Conservation (phyloP, 1,140 invertebrate genomes). For the Notospermus geniculatus region DNA sequence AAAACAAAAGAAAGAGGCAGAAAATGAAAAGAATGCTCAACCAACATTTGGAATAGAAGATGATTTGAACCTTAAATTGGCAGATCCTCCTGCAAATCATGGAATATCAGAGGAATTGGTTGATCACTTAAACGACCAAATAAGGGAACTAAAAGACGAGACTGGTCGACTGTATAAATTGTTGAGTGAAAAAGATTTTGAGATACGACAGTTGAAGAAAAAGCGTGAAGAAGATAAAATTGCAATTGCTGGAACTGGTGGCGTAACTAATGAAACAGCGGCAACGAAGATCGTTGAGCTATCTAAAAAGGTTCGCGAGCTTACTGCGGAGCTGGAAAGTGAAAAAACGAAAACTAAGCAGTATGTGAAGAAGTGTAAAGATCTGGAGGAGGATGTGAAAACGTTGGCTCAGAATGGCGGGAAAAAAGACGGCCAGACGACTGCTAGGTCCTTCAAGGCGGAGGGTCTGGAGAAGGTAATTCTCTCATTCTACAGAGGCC, state of each 20-base stretch:
- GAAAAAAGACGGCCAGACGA: not conserved
- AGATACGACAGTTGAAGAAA: constrained; percentile 51
- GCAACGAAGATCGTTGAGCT: constrained; percentile 55
- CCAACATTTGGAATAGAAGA: constrained; percentile 42
- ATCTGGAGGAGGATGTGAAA: constrained; percentile 46
- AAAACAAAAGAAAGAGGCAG: constrained; percentile 30
- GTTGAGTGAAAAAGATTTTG: constrained; percentile 54
- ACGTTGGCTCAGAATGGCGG: not conserved
- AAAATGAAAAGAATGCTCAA: constrained; percentile 16
- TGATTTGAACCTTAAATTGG: constrained; percentile 37
- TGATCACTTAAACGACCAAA: constrained; percentile 46
- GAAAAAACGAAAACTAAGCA: constrained; percentile 51
- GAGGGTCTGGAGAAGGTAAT: too few species aligned
- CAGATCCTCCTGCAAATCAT: constrained; percentile 29
- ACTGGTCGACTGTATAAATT: constrained; percentile 53
- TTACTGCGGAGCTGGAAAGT: constrained; percentile 50
- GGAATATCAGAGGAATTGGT: constrained; percentile 46
- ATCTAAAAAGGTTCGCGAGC: constrained; percentile 53
- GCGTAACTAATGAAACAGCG: constrained; percentile 50
- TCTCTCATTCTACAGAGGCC: too few species aligned
- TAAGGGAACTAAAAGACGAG: constrained; percentile 56
- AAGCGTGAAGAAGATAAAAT: constrained; percentile 45
- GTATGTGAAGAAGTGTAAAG: constrained; percentile 46
- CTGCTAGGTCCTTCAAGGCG: too few species aligned
- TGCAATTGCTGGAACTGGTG: constrained; percentile 31